Base-by-base conservation (phyloP, 1,140 invertebrate species). In the Cardiocondyla obscurior region DNA sequence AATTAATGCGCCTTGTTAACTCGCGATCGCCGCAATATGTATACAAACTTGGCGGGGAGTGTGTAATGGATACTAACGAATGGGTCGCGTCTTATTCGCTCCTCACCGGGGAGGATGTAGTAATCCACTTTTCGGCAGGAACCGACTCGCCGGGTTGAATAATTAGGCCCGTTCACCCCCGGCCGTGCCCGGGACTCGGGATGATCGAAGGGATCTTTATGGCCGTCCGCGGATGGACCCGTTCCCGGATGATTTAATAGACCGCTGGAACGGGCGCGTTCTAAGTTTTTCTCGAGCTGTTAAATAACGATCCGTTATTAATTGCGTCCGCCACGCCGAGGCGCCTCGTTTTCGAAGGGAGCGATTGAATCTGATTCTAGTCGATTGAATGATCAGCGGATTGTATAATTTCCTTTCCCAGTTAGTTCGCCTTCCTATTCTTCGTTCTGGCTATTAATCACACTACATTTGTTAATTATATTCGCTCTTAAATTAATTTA, bases 1-100 rank as follows among this genome's bases (percentile, higher is more conserved):
- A 87, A 87, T 88, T 87, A 87, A 88, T 87, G 74, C 85, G 51
- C 49, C 85, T 87, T 76, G 85, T 87, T 85, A 82, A 42, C 25
- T 67, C 25, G 22, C 39, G 82, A 65, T 74, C 25, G 62, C 60
- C 10, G 60, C 51, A 62, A 83, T 73, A 85, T 57, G 69, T 84
- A 74, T 70, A 73, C 46, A 58, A 81, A 65, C 46, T 58, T 53
- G 82, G 65, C 42, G 42, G 85, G 51, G 58, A 58, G 65, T 62
- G 51, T 73, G 84, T 87, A 87, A 87, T 69, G 84, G 65, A 72
- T 83, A 87, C 57, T 77, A 69, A 36, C 58, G 42, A 55, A 87
- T 79, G 60, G 60, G 62, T 49, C 39, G 49, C 33, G 53, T 81
- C 76, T 53, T 76, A 36, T 67, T 62, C 39, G n/a, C 28, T 57